A percentile compares a stretch with the other conserved stretches of the same genome.
phyloP scores from a whole-genome alignment of 2,797 vertebrate genomes.

The Craterocephalus amniculus region DNA sequence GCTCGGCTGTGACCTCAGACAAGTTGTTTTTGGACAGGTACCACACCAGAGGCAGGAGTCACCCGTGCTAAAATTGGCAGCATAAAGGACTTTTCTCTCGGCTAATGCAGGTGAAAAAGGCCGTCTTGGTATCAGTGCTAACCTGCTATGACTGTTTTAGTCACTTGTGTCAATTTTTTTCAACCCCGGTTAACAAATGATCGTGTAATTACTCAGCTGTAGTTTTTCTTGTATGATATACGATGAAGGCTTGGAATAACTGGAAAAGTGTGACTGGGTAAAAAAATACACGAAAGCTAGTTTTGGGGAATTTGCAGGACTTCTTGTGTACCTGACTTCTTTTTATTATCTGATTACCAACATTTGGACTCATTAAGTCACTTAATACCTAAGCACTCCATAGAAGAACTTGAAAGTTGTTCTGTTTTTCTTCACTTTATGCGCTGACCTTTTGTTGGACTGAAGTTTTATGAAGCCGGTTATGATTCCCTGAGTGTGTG shows the following conservation, averaged over 20 bases:
- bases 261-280: background rate
- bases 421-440: conserved; percentile 8
- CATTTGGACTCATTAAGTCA: background rate
- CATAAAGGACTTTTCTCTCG: conserved; percentile 53
- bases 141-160: conserved; percentile 32
- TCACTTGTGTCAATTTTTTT: conserved; percentile 25
- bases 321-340: background rate
- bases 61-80: conserved; percentile 61
- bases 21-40: conserved; percentile 82
- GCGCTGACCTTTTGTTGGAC: conserved; percentile 18
- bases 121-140: conserved; percentile 33
- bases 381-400: conserved; percentile 1
- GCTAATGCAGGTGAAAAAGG: conserved; percentile 47
- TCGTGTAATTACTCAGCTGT: background rate
- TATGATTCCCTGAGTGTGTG: conserved; percentile 32
- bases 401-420: background rate
- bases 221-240: conserved; percentile 13
- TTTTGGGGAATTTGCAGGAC: background rate
- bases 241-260: conserved; percentile 9
- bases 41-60: conserved; percentile 69
- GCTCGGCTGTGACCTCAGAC: conserved; percentile 76
- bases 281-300: background rate
- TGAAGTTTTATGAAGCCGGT: conserved; percentile 39
- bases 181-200: conserved; percentile 15
- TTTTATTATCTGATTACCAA: background rate